phyloP scores from a whole-genome alignment of 2,113 vertebrate species.

The Montifringilla adamsi region DNA sequence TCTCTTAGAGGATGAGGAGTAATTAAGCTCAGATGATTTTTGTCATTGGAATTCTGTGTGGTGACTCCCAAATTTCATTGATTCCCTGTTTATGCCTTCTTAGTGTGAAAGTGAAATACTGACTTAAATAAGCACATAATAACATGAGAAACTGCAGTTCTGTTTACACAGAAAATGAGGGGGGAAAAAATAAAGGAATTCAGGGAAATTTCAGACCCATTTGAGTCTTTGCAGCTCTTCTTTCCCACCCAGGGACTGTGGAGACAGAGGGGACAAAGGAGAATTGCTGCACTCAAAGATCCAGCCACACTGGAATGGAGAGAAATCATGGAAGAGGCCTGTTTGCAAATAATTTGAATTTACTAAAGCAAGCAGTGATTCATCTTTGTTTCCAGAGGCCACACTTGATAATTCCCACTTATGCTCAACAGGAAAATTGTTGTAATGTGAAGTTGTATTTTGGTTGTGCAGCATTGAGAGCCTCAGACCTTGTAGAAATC shows the following conservation, averaged over 20 bases:
- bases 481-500: background rate
- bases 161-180: background rate
- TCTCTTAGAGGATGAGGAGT: background rate
- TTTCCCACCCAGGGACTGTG: background rate
- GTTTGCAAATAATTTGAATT: background rate
- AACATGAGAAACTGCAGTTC: background rate
- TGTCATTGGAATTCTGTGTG: background rate
- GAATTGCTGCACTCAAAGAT: background rate
- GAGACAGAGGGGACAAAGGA: background rate
- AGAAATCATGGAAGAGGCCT: background rate
- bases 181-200: accelerated
- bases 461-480: background rate
- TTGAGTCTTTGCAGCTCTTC: background rate
- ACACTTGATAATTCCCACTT: background rate
- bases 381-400: background rate
- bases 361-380: background rate
- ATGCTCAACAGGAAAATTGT: background rate
- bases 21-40: background rate
- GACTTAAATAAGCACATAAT: background rate
- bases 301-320: background rate
- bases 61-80: background rate
- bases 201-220: background rate
- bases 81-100: background rate
- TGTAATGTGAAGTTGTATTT: background rate
- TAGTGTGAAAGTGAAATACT: background rate